A percentile compares a stretch with the other conserved stretches of the same genome.
phyloP scores from a whole-genome alignment of 2,888 invertebrate genomes.

The Orthosia cruda region DNA sequence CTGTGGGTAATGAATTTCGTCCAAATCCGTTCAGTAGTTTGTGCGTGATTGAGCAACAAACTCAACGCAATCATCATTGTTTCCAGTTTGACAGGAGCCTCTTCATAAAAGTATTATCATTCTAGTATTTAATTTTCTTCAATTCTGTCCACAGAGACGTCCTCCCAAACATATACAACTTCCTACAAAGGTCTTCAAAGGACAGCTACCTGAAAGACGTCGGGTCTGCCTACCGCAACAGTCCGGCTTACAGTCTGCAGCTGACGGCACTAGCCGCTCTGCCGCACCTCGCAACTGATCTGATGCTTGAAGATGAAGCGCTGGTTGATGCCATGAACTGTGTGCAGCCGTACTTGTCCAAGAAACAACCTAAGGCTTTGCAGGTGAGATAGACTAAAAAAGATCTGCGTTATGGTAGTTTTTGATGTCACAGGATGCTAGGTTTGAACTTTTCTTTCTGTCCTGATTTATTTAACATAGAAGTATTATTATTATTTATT shows the following conservation, averaged over 20 bases:
- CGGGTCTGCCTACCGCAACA: constrained; percentile 91
- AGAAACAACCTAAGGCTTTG: constrained; percentile 92
- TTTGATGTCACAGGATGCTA: neutral
- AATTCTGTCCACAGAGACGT: constrained; percentile 91
- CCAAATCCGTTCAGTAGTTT: neutral
- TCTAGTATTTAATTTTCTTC: no score
- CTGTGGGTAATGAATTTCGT: neutral
- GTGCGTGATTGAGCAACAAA: neutral
- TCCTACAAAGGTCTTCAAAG: constrained; percentile 88
- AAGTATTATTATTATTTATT: no score
- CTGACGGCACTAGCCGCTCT: constrained; percentile 87
- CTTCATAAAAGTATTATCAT: no score
- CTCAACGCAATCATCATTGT: neutral
- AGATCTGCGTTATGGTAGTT: neutral
- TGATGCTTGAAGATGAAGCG: constrained; percentile 86
- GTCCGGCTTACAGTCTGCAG: constrained; percentile 90
- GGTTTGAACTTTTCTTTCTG: neutral
- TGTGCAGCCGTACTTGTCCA: constrained; percentile 91
- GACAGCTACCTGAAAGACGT: constrained; percentile 92
- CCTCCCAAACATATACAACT: constrained; percentile 92
- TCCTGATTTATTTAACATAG: neutral
- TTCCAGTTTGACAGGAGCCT: no score
- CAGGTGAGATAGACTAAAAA: constrained; percentile 88
- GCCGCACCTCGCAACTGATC: constrained; percentile 84
- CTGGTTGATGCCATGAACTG: constrained; percentile 85